These are phyloP conservation scores for Acrocephalus scirpaceus DNA, from an alignment of 2,797 vertebrate species.

Conservation along the genomic window DNA sequence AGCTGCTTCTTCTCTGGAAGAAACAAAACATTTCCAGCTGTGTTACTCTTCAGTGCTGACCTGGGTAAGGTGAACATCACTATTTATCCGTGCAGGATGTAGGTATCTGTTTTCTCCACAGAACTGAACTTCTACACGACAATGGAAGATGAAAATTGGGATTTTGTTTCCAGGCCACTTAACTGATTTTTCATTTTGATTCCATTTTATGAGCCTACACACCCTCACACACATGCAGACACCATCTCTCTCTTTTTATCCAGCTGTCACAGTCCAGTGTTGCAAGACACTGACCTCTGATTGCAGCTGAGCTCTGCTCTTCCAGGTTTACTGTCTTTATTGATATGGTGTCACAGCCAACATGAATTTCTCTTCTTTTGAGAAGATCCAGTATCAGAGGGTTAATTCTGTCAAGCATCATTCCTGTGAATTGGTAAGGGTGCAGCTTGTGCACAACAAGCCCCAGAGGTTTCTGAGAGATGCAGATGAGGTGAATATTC, in stretches of 20 bases:
- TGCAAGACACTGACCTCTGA: background rate
- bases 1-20: background rate
- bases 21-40: background rate
- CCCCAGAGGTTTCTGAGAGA: background rate
- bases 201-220: background rate
- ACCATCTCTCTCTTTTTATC: background rate
- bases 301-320: background rate
- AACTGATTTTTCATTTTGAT: background rate
- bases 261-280: background rate
- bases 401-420: background rate
- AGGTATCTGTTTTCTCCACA: background rate
- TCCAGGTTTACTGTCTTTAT: background rate
- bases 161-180: background rate
- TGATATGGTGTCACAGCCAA: background rate
- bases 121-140: background rate
- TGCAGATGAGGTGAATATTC: slow-evolving; percentile 22
- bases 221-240: background rate
- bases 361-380: background rate
- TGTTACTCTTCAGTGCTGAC: background rate
- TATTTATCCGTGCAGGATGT: background rate
- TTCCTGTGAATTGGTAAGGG: background rate
- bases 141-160: background rate
- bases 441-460: background rate
- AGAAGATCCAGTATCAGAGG: background rate
- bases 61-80: background rate